A percentile compares a stretch with the other conserved stretches of the same genome.
Evolutionary conservation across 1,140 invertebrate genomes (phyloP).

Genomic region (Drosophila burlai): DNA sequence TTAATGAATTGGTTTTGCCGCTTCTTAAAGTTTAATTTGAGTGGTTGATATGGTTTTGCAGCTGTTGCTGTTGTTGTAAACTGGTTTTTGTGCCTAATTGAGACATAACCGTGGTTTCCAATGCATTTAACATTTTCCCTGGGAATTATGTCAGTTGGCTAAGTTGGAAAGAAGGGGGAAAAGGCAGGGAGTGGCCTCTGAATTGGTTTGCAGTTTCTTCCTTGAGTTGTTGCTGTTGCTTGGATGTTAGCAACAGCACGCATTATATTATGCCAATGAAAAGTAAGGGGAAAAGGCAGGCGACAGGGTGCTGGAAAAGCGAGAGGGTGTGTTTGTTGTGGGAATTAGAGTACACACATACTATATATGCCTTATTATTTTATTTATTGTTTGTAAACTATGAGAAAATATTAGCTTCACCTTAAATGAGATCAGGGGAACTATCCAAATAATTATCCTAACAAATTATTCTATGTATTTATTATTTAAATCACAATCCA

Average conservation of each 20-base stretch:
- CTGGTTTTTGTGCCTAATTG: constrained; percentile 63
- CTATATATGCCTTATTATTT: constrained; percentile 8
- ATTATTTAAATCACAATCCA: background rate
- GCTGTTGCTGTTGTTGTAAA: constrained; percentile 22
- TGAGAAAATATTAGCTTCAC: constrained; percentile 9
- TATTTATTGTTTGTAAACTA: constrained; percentile 29
- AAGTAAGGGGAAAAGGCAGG: background rate
- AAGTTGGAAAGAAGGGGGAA: background rate
- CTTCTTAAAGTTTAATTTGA: constrained; percentile 40
- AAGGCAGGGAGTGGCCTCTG: constrained; percentile 19
- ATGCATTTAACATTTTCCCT: constrained; percentile 73
- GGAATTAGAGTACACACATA: constrained; percentile 17
- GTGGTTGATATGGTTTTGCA: constrained; percentile 20
- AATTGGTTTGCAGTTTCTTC: constrained; percentile 43
- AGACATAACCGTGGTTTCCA: constrained; percentile 69
- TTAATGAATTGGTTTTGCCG: constrained; percentile 46
- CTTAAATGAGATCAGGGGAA: background rate
- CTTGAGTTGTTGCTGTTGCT: constrained; percentile 19
- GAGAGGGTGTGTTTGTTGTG: constrained; percentile 17
- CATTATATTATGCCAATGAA: constrained; percentile 21
- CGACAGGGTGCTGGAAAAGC: constrained; percentile 5
- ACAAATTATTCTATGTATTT: background rate
- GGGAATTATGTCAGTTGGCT: constrained; percentile 77
- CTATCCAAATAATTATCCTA: background rate
- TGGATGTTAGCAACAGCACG: constrained; percentile 33